phyloP scores from a whole-genome alignment of 2,888 invertebrate genomes.

The Eristalis arbustorum region DNA sequence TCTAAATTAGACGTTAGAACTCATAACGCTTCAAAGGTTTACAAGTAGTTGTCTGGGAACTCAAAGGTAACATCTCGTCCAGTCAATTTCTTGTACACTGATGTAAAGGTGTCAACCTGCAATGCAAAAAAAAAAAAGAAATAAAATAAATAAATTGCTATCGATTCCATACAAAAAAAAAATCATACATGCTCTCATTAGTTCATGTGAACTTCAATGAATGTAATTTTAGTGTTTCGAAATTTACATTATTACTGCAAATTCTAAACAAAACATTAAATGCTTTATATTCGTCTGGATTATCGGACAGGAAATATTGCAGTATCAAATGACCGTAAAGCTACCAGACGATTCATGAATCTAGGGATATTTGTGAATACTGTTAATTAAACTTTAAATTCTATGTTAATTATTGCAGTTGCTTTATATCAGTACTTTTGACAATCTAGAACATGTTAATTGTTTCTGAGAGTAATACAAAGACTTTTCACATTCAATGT shows the following conservation, averaged over 20 bases:
- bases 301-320: conserved; percentile 46
- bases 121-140: conserved; percentile 76
- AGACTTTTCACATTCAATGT: conserved; percentile 72
- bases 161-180: background rate
- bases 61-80: conserved; percentile 99
- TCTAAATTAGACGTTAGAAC: conserved; percentile 48
- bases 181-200: background rate
- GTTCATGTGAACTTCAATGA: background rate
- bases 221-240: background rate
- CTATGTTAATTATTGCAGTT: background rate
- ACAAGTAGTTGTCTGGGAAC: conserved; percentile 99
- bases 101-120: conserved; percentile 98
- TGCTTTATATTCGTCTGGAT: conserved; percentile 39
- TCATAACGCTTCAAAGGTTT: conserved; percentile 72
- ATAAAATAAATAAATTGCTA: background rate
- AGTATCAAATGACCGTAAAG: conserved; percentile 49
- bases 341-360: conserved; percentile 31
- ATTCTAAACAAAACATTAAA: conserved; percentile 11
- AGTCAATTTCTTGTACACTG: conserved; percentile 99
- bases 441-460: conserved; percentile 74
- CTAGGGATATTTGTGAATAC: background rate
- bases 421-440: conserved; percentile 77
- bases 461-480: conserved; percentile 77
- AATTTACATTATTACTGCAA: conserved; percentile 1
- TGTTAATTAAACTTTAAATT: background rate